These are phyloP conservation scores for Grammomys dolichurus DNA, from an alignment of 2,113 vertebrate genomes.

Conservation along the genomic window DNA sequence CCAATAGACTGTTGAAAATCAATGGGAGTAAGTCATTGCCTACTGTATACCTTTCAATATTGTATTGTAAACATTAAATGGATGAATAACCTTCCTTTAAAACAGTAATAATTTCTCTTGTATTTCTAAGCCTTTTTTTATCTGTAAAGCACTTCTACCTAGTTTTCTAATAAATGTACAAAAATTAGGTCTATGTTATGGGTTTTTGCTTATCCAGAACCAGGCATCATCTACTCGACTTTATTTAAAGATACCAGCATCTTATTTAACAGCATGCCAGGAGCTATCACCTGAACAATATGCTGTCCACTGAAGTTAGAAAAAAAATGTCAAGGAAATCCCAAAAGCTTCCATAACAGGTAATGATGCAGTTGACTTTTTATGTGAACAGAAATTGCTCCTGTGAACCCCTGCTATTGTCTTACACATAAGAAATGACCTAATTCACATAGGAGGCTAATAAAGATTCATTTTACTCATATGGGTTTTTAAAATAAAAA, in stretches of 20 bases:
- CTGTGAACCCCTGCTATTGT: neutral
- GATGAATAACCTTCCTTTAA: neutral
- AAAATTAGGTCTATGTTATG: neutral
- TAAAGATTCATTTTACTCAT: slow-evolving; percentile 28
- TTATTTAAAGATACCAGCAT: neutral
- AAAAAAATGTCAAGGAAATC: slow-evolving; percentile 1
- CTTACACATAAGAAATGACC: slow-evolving; percentile 28
- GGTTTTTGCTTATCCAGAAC: slow-evolving; percentile 11
- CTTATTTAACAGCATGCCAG: neutral
- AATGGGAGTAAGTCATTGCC: neutral
- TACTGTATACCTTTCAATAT: slow-evolving; percentile 14
- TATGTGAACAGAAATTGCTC: slow-evolving; percentile 50
- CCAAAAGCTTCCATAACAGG: neutral
- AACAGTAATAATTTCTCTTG: slow-evolving; percentile 4
- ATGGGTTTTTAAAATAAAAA: neutral
- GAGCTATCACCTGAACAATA: slow-evolving; percentile 30
- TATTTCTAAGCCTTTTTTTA: slow-evolving; percentile 8
- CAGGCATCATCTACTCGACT: neutral
- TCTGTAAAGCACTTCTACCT: slow-evolving; percentile 6
- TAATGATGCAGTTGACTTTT: neutral
- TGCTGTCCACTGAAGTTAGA: neutral
- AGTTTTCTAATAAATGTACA: neutral
- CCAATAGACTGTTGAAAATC: slow-evolving; percentile 35
- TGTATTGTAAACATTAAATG: slow-evolving; percentile 23
- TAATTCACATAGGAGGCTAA: neutral